Evolutionary conservation across 2,888 invertebrate species (phyloP).

Genomic region (Esperia sulphurella): DNA sequence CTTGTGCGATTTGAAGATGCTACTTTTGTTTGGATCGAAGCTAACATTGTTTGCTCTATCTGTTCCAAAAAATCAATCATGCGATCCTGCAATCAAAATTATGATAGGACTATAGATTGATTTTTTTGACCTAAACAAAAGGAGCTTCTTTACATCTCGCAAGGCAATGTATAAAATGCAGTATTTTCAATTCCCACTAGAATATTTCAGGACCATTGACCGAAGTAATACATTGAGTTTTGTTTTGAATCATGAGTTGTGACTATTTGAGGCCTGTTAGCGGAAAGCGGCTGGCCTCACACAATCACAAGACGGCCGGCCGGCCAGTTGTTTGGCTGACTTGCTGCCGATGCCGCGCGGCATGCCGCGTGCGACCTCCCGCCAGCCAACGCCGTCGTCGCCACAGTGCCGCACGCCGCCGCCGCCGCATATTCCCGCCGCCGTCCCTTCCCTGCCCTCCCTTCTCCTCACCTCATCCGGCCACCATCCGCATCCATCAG

Average conservation of each 20-base stretch:
- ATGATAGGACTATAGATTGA: no score
- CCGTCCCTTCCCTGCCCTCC: constrained; percentile 33
- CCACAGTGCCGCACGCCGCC: constrained; percentile 17
- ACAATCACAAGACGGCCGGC: neutral
- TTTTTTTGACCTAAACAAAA: no score
- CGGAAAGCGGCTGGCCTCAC: neutral
- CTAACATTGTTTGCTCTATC: no score
- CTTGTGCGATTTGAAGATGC: no score
- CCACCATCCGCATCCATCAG: constrained; percentile 49
- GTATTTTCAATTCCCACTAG: no score
- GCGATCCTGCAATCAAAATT: no score
- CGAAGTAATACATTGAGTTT: no score
- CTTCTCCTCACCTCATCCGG: constrained; percentile 22
- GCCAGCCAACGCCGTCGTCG: constrained; percentile 12
- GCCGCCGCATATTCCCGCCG: constrained; percentile 37
- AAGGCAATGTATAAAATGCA: no score
- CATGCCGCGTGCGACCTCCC: neutral
- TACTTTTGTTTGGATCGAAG: no score
- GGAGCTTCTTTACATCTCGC: no score
- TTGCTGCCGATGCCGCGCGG: neutral
- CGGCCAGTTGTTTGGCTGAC: neutral
- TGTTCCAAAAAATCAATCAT: no score
- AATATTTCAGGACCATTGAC: no score
- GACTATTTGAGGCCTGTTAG: neutral
- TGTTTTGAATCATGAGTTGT: neutral